Base-by-base conservation (phyloP, 2,888 invertebrate genomes). In the Luffia ferchaultella region DNA sequence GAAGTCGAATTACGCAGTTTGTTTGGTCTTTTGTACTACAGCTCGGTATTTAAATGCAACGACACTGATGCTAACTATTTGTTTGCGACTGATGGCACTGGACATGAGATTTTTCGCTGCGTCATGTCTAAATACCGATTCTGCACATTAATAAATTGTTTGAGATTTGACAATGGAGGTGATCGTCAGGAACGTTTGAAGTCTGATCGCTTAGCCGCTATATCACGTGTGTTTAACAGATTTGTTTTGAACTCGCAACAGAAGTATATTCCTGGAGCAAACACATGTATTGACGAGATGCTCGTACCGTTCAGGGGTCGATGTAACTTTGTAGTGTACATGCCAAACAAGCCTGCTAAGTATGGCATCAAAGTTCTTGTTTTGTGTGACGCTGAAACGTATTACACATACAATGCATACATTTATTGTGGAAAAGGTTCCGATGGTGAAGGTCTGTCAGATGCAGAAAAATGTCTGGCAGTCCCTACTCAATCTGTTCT, bases 401-500 rank as follows among this genome's bases (percentile, higher is more conserved):
- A 30, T 12, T 30, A 30, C 12, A 30, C 12, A 18, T 45, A 16
- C 15, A 45, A 45, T 45, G 1, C 18, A 17, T 45, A 45, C 18
- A 15, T 45, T 18, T 45, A 45, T 18, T 9, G 18, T 15, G 45
- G 18, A 17, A 45, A 18, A 45, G 45, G 45, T 15, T 45, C 45
- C 5, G 45, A 45, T 45, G 45, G 45, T 17, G 18, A 18, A 16
- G 18, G 18, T 1, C 18, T 45, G 18, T 9, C 45, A 15, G 7
- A 16, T 30, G 15, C 15, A 17, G 45, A 45, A 9, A 16, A 45
- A 45, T 17, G 18, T 18, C 45, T 45, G 5, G 15, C 12, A 15
- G 45, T 45, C 9, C 45, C 45, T 18, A 45, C 45, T 45, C 45
- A 45, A 18, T 17, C 18, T 18, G 45, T 45, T 15, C 3, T 45